Conservation (phyloP, 2,113 vertebrate species). For the Ciconia boyciana region DNA sequence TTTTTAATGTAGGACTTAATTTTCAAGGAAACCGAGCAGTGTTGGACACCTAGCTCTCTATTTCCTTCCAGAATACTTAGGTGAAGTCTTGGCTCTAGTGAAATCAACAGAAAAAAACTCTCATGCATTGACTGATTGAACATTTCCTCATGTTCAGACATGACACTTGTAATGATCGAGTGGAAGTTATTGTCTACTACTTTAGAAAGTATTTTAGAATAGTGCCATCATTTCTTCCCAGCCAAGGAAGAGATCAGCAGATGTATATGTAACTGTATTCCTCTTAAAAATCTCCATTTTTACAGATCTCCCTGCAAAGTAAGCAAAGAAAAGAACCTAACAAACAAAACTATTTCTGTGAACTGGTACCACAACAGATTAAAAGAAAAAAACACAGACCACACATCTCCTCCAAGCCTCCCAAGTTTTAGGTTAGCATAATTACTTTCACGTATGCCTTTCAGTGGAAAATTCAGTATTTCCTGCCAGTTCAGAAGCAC, state of each 20-base stretch:
- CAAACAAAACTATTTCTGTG: neutral
- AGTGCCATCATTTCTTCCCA: neutral
- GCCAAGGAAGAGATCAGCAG: neutral
- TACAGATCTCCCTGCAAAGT: neutral
- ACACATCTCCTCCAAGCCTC: neutral
- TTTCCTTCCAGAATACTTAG: neutral
- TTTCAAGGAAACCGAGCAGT: neutral
- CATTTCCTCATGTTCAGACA: neutral
- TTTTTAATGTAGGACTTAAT: neutral
- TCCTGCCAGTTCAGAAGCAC: neutral
- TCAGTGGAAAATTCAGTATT: neutral
- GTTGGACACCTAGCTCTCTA: neutral
- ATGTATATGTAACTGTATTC: neutral
- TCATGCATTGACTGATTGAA: neutral
- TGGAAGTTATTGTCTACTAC: neutral
- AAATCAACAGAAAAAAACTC: neutral
- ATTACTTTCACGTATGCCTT: neutral
- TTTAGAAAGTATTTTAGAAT: neutral
- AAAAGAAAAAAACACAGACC: neutral
- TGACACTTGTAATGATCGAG: neutral
- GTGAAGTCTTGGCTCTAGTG: neutral
- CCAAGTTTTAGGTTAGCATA: neutral
- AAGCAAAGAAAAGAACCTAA: neutral
- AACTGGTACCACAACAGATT: neutral
- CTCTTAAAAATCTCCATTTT: neutral